phyloP scores from a whole-genome alignment of 2,113 vertebrate species.

The Tetrao urogallus region DNA sequence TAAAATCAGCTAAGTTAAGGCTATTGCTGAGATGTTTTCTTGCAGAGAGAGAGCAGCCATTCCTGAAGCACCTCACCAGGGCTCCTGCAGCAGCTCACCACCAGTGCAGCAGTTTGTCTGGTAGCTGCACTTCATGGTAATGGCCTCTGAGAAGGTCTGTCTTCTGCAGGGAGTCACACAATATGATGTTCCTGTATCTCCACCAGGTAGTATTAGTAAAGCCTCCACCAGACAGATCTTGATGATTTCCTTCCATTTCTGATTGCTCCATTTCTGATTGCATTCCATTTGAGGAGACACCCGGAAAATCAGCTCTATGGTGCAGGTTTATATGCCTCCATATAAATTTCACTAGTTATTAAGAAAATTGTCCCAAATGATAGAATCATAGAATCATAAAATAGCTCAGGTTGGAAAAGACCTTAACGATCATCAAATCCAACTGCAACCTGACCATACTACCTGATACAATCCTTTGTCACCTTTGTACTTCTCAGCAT shows the following conservation, averaged over 20 bases:
- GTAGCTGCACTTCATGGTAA: not conserved
- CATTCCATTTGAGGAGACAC: not conserved
- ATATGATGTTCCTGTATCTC: not conserved
- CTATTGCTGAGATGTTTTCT: not conserved
- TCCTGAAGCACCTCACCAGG: accelerated
- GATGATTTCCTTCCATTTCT: not conserved
- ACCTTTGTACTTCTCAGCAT: not conserved
- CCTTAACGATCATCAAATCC: too few species aligned
- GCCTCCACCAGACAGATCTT: not conserved
- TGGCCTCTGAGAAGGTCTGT: not conserved
- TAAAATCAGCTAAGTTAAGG: not conserved
- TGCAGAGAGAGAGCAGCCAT: not conserved
- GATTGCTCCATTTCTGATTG: not conserved
- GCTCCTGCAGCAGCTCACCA: not conserved
- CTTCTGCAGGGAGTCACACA: not conserved
- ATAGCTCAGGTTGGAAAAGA: too few species aligned
- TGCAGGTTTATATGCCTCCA: not conserved
- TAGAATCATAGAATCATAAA: too few species aligned
- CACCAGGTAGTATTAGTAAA: not conserved
- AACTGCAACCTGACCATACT: too few species aligned
- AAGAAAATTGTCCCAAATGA: not conserved
- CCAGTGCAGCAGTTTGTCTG: accelerated
- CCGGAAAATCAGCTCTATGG: not conserved
- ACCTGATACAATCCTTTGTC: not conserved
- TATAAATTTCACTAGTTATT: not conserved